phyloP scores from a whole-genome alignment of 2,113 vertebrate genomes.

The Boleophthalmus pectinirostris region DNA sequence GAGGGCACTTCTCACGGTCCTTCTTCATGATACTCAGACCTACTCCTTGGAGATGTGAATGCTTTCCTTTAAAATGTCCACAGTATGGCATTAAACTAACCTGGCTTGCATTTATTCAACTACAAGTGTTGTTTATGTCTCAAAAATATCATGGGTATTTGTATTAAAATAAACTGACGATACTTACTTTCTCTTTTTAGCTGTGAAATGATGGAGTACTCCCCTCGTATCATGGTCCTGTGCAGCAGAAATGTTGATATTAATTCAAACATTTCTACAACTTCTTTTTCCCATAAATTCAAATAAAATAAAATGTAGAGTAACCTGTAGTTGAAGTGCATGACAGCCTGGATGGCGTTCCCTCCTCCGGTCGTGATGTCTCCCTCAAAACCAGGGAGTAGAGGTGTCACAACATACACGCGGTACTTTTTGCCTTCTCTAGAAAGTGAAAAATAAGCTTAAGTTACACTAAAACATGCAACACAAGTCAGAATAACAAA shows the following conservation, averaged over 20 bases:
- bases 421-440: constrained; percentile 89
- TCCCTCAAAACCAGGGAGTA: constrained; percentile 96
- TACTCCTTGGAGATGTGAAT: no score
- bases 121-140: no score
- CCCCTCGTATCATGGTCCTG: constrained; percentile 95
- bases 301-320: neutral
- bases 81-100: no score
- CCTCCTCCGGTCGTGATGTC: constrained; percentile 96
- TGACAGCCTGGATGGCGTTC: constrained; percentile 91
- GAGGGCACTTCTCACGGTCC: no score
- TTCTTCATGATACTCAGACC: no score
- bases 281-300: constrained; percentile 10
- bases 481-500: no score
- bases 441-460: constrained; percentile 4
- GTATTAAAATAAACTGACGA: no score
- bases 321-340: constrained; percentile 99
- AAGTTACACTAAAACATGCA: neutral
- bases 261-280: neutral
- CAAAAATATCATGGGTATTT: no score
- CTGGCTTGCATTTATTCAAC: no score
- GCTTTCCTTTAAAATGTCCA: no score
- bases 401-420: constrained; percentile 91
- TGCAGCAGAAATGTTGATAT: neutral
- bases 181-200: constrained; percentile 87
- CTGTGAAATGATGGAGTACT: constrained; percentile 91